These are phyloP conservation scores for Planococcus citri DNA, from an alignment of 1,140 invertebrate genomes.

Conservation along the genomic window DNA sequence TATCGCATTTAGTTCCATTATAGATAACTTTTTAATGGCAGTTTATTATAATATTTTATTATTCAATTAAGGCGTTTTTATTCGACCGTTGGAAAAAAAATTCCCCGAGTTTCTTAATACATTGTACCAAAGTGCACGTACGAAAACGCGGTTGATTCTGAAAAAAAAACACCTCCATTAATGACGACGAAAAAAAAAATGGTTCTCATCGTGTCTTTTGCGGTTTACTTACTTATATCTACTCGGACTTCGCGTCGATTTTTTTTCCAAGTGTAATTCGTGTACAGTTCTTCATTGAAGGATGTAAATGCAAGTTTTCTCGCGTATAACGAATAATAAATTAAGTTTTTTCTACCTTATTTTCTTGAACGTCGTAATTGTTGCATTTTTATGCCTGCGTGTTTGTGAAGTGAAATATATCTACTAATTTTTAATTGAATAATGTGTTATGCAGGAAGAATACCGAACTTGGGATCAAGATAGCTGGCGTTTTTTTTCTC, in stretches of 20 bases:
- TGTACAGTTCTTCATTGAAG: no score
- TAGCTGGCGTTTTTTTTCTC: neutral
- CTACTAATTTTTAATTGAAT: neutral
- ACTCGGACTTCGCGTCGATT: no score
- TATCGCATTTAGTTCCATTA: constrained; percentile 18
- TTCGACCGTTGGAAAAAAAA: constrained; percentile 1
- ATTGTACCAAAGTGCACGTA: constrained; percentile 1
- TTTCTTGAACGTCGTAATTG: neutral
- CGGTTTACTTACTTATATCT: no score
- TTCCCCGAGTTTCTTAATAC: neutral
- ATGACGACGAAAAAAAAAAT: neutral
- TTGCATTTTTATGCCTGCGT: neutral
- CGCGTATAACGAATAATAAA: no score
- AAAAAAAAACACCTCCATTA: neutral
- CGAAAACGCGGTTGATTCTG: neutral
- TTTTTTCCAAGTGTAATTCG: no score
- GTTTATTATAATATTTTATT: constrained; percentile 21
- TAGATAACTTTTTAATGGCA: constrained; percentile 16
- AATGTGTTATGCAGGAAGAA: neutral
- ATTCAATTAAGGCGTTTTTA: constrained; percentile 16
- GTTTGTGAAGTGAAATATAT: no score
- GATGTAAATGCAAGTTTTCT: no score
- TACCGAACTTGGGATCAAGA: neutral
- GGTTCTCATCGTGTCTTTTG: neutral
- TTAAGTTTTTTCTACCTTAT: no score